A percentile compares a stretch with the other conserved stretches of the same genome.
Evolutionary conservation across 2,888 invertebrate species (phyloP).

Genomic region (Ischnus inquisitorius): DNA sequence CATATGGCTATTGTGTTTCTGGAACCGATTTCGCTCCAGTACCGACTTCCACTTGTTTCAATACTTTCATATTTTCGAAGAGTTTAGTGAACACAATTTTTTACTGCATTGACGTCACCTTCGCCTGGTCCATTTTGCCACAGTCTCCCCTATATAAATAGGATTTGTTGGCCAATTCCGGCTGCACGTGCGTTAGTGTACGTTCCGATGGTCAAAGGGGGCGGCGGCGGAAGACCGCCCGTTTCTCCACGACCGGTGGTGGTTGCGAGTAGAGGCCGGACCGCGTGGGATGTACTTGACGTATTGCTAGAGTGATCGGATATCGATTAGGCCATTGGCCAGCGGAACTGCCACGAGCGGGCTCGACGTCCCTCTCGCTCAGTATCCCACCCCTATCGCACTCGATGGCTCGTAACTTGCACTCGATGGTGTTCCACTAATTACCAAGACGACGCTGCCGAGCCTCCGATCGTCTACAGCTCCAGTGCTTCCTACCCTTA

Average conservation of each 20-base stretch:
- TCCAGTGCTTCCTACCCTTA: constrained; percentile 21
- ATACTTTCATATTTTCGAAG: too few species aligned
- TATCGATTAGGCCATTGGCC: constrained; percentile 81
- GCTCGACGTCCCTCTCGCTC: constrained; percentile 9
- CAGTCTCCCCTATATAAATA: constrained; percentile 29
- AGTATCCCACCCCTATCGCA: constrained; percentile 40
- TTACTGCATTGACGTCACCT: too few species aligned
- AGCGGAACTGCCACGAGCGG: constrained; percentile 55
- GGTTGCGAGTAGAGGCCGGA: constrained; percentile 71
- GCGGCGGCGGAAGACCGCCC: constrained; percentile 38
- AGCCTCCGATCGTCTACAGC: constrained; percentile 42
- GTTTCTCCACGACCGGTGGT: constrained; percentile 53
- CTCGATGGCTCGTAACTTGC: constrained; percentile 81
- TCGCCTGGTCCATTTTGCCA: too few species aligned
- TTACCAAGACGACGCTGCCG: constrained; percentile 78
- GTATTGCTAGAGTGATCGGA: constrained; percentile 83
- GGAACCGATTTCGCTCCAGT: too few species aligned
- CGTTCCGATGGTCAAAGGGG: constrained; percentile 48
- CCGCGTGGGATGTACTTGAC: constrained; percentile 82
- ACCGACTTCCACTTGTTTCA: too few species aligned
- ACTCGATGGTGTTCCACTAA: constrained; percentile 82
- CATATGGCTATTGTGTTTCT: too few species aligned
- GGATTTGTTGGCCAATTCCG: constrained; percentile 53
- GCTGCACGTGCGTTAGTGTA: constrained; percentile 49
- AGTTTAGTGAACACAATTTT: too few species aligned